Percentiles rank a stretch among this genome's conserved stretches.
Evolutionary conservation across 2,113 vertebrate genomes (phyloP).

Genomic region (Albula glossodonta): DNA sequence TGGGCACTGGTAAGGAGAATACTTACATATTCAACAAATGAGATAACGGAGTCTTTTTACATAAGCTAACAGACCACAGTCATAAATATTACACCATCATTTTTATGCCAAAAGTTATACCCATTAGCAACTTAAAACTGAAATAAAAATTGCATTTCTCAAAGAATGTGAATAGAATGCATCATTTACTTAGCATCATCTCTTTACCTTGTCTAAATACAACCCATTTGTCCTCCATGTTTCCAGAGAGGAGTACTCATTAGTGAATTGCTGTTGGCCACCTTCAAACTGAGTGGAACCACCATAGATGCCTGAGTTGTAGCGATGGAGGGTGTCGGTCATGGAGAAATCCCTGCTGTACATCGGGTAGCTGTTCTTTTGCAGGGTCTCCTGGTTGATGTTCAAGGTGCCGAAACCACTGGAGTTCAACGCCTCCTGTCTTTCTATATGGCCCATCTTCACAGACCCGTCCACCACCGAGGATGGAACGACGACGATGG

Average conservation of each 20-base stretch:
- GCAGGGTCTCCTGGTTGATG: not conserved
- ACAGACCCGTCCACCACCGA: slow-evolving; percentile 8
- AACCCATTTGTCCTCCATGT: slow-evolving; percentile 47
- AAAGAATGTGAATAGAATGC: not conserved
- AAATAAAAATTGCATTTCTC: too few relatives aligned
- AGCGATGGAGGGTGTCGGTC: slow-evolving; percentile 2
- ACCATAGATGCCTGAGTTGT: not conserved
- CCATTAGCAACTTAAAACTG: too few relatives aligned
- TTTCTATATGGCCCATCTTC: not conserved
- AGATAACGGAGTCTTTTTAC: not conserved
- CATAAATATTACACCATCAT: not conserved
- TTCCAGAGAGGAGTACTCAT: slow-evolving; percentile 16
- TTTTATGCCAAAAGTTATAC: too few relatives aligned
- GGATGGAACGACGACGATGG: slow-evolving; percentile 20
- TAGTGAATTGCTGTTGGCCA: slow-evolving; percentile 12
- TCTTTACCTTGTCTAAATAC: slow-evolving; percentile 45
- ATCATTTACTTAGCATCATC: not conserved
- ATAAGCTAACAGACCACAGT: not conserved
- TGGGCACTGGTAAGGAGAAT: not conserved
- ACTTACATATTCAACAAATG: not conserved
- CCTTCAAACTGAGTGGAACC: slow-evolving; percentile 23
- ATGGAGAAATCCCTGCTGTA: slow-evolving; percentile 22
- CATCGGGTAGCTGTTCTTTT: slow-evolving; percentile 28
- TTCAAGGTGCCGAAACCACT: not conserved
- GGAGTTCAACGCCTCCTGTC: not conserved